Percentiles rank a stretch among this genome's conserved stretches.
Conservation (phyloP, 2,888 invertebrate genomes). For the Dichetophora obliterata region DNA sequence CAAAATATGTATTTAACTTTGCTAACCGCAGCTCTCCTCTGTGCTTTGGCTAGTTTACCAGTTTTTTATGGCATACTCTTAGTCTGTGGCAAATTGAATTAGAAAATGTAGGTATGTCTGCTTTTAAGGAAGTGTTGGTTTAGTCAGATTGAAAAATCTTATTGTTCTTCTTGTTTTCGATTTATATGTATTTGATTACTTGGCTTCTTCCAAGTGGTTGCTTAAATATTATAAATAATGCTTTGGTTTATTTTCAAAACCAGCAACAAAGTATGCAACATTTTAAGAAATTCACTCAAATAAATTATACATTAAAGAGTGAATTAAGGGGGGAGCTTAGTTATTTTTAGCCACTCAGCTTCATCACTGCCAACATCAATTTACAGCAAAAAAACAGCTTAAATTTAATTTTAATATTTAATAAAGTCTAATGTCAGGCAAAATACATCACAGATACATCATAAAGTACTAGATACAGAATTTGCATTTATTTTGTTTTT, state of each 20-base stretch:
- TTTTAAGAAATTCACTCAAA: background rate
- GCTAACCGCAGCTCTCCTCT: background rate
- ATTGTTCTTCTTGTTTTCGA: too few relatives aligned
- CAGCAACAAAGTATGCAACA: background rate
- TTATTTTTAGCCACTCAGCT: background rate
- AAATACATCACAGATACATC: background rate
- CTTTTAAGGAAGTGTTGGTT: too few relatives aligned
- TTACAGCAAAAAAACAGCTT: constrained; percentile 20
- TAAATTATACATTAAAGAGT: background rate
- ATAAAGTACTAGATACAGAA: constrained; percentile 7
- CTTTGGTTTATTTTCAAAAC: too few relatives aligned
- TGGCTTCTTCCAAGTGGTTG: too few relatives aligned
- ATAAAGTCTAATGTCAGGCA: constrained; percentile 29
- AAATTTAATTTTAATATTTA: constrained; percentile 42
- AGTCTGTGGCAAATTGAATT: background rate
- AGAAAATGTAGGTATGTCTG: too few relatives aligned
- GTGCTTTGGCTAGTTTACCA: too few relatives aligned
- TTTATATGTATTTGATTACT: too few relatives aligned
- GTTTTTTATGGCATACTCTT: constrained; percentile 5
- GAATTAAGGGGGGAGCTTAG: background rate
- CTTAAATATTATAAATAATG: too few relatives aligned
- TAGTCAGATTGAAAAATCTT: too few relatives aligned
- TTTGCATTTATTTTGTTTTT: constrained; percentile 18
- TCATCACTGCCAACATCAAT: background rate
- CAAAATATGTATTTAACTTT: constrained; percentile 1